These are phyloP conservation scores for Diabrotica undecimpunctata DNA, from an alignment of 1,140 invertebrate species.

Conservation along the genomic window DNA sequence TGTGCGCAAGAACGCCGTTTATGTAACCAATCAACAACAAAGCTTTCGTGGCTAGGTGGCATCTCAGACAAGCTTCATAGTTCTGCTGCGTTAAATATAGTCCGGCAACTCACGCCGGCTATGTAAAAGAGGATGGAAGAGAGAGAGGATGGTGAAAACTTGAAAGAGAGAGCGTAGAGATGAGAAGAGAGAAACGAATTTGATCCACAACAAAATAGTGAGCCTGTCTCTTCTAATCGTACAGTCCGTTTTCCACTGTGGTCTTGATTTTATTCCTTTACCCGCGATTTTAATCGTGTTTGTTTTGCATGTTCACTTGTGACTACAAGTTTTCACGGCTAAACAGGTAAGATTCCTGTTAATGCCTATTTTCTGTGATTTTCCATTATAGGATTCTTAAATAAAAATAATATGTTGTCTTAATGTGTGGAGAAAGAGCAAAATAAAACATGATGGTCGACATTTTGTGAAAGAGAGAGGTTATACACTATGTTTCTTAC, in stretches of 20 bases:
- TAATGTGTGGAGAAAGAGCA: not conserved
- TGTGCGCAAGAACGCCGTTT: conserved; percentile 30
- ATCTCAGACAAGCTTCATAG: conserved; percentile 32
- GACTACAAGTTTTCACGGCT: conserved; percentile 32
- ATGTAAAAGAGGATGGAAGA: conserved; percentile 44
- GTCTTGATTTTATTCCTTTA: conserved; percentile 41
- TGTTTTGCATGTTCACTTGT: conserved; percentile 38
- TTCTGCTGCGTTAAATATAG: conserved; percentile 33
- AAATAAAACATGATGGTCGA: not conserved
- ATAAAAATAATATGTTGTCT: not conserved
- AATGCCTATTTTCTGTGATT: conserved; percentile 27
- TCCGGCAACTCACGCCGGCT: conserved; percentile 31
- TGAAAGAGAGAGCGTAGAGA: conserved; percentile 48
- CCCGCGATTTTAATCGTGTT: conserved; percentile 29
- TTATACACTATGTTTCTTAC: conserved; percentile 11
- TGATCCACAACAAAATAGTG: conserved; percentile 51
- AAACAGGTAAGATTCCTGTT: conserved; percentile 45
- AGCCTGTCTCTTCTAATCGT: conserved; percentile 47
- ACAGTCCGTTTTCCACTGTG: conserved; percentile 46
- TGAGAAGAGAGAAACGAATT: conserved; percentile 48
- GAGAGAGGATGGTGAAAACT: conserved; percentile 49
- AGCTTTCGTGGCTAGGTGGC: conserved; percentile 35
- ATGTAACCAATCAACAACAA: conserved; percentile 34
- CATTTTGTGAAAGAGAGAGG: conserved; percentile 11
- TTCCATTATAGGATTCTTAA: not conserved